Percentiles rank a stretch among this genome's conserved stretches.
These are phyloP conservation scores for Acanthis flammea DNA, from an alignment of 2,797 vertebrate genomes.

Conservation along the genomic window DNA sequence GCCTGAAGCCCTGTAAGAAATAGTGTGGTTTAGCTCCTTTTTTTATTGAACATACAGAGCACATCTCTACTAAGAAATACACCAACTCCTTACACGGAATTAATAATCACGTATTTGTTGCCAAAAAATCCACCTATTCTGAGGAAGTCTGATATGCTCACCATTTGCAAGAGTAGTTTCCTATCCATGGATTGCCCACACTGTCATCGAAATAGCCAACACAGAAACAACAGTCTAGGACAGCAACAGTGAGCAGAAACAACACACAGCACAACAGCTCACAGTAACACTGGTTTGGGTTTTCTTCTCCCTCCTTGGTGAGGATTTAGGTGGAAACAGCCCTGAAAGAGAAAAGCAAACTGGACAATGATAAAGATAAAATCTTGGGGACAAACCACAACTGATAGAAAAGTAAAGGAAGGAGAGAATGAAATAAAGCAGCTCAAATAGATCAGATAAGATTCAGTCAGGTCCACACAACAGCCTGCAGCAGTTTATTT, in stretches of 20 bases:
- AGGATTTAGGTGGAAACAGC: background rate
- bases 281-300: rapidly evolving
- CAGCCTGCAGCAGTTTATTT: background rate
- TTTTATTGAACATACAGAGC: background rate
- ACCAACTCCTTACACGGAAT: background rate
- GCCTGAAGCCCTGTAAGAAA: background rate
- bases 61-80: background rate
- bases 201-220: background rate
- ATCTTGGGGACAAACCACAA: background rate
- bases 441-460: background rate
- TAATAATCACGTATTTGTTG: background rate
- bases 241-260: background rate
- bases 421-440: background rate
- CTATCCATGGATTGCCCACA: background rate
- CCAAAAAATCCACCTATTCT: background rate
- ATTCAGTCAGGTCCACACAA: background rate
- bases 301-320: background rate
- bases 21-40: background rate
- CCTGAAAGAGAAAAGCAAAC: background rate
- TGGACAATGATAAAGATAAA: background rate
- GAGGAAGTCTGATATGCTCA: background rate
- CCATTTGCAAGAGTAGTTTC: background rate
- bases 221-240: background rate
- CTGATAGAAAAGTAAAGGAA: background rate
- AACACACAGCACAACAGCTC: background rate